phyloP scores from a whole-genome alignment of 2,797 vertebrate genomes.

The Rousettus madagascariensis region DNA sequence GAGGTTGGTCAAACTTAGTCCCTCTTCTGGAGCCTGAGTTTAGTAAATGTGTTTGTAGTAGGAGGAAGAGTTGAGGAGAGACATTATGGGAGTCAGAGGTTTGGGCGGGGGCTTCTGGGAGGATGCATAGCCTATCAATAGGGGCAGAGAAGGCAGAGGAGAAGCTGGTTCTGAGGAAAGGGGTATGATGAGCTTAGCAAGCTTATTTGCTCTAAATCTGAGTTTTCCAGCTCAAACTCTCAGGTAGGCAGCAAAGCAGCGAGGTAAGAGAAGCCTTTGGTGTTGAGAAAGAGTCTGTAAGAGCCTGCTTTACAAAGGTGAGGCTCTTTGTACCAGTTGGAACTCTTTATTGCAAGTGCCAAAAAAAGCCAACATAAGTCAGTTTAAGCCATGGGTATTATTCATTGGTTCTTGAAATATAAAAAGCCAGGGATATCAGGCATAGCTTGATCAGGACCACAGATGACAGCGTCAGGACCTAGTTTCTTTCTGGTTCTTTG shows the following conservation, averaged over 20 bases:
- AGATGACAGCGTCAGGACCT: neutral
- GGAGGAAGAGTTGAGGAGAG: neutral
- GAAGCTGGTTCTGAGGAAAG: neutral
- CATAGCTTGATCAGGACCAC: neutral
- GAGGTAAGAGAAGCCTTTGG: neutral
- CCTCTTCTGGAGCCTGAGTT: neutral
- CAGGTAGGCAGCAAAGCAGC: neutral
- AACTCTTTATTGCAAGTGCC: neutral
- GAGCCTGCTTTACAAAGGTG: neutral
- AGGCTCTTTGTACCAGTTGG: neutral
- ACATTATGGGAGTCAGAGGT: neutral
- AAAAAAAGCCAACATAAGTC: neutral
- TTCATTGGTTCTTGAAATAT: constrained; percentile 33
- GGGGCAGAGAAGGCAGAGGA: neutral
- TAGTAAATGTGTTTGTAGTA: neutral
- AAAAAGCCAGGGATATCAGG: constrained; percentile 2
- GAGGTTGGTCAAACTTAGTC: neutral
- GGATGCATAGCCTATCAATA: neutral
- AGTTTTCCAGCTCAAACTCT: neutral
- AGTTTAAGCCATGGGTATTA: neutral
- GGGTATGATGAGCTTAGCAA: neutral
- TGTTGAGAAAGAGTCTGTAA: neutral
- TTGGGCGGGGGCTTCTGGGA: neutral
- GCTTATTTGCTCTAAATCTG: neutral
- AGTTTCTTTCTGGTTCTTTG: neutral